These are phyloP conservation scores for Encarsia formosa DNA, from an alignment of 2,888 invertebrate species.

Conservation along the genomic window DNA sequence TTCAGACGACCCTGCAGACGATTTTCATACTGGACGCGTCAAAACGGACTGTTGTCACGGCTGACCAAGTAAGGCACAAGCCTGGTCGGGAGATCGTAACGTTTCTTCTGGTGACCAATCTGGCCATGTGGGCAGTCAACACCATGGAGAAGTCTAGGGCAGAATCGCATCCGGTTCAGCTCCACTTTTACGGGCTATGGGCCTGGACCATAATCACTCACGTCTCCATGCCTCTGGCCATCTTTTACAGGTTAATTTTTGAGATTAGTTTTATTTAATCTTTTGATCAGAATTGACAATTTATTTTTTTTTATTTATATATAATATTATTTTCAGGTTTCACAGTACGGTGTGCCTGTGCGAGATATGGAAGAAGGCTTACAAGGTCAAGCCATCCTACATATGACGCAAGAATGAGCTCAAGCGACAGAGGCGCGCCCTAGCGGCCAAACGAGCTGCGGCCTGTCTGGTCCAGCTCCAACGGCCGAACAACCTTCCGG, in stretches of 20 bases:
- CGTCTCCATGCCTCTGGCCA: constrained; percentile 86
- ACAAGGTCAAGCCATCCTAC: constrained; percentile 84
- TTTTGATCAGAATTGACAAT: neutral
- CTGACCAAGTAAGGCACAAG: constrained; percentile 78
- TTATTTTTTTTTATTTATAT: neutral
- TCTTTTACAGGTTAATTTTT: constrained; percentile 86
- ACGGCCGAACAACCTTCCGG: constrained; percentile 40
- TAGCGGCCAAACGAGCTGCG: neutral
- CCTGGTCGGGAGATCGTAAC: constrained; percentile 93
- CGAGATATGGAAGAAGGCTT: constrained; percentile 94
- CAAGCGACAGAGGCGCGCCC: constrained; percentile 14
- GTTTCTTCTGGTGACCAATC: constrained; percentile 81
- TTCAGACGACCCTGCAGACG: constrained; percentile 86
- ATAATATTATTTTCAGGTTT: constrained; percentile 56
- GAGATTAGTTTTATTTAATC: no score
- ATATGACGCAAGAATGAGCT: constrained; percentile 60
- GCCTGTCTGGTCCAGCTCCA: constrained; percentile 28
- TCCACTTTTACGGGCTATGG: constrained; percentile 89
- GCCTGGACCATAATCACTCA: constrained; percentile 95
- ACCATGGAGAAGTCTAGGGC: constrained; percentile 87
- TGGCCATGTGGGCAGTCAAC: constrained; percentile 93
- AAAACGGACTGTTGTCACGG: constrained; percentile 74
- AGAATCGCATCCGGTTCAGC: constrained; percentile 86
- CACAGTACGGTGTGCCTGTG: constrained; percentile 93
- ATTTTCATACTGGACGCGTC: constrained; percentile 90